Conservation (phyloP, 1,140 invertebrate species). For the Drosophila mojavensis region DNA sequence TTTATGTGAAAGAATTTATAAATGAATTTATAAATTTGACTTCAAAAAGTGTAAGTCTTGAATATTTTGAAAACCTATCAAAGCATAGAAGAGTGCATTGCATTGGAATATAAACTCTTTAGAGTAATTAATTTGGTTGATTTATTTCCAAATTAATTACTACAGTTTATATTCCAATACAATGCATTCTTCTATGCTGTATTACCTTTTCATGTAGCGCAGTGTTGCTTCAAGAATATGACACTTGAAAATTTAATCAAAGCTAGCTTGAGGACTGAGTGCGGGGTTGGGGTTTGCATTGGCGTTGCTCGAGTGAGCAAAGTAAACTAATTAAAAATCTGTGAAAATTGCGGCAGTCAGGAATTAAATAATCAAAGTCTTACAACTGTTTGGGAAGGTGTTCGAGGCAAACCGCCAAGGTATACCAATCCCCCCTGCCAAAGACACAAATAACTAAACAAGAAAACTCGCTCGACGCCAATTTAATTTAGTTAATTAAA, state of each 20-base stretch:
- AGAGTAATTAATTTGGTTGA: too few species aligned
- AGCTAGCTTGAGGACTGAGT: neutral
- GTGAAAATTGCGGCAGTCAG: conserved; percentile 45
- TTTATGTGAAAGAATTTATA: too few species aligned
- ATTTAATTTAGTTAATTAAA: conserved; percentile 82
- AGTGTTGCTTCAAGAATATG: conserved; percentile 5
- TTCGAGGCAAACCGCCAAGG: neutral
- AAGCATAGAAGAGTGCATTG: too few species aligned
- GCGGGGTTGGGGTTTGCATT: neutral
- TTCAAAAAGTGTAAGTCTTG: too few species aligned
- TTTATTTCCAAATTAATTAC: too few species aligned
- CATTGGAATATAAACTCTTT: too few species aligned
- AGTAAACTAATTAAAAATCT: conserved; percentile 72
- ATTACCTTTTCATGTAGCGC: neutral
- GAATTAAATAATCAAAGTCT: conserved; percentile 70
- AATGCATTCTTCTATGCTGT: too few species aligned
- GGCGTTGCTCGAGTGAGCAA: neutral
- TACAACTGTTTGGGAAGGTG: conserved; percentile 25
- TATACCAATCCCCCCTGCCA: conserved; percentile 2
- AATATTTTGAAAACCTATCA: too few species aligned
- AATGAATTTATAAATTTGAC: too few species aligned
- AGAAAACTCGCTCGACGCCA: conserved; percentile 31
- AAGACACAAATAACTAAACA: neutral
- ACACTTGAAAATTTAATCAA: conserved; percentile 45
- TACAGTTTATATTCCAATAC: too few species aligned